These are phyloP conservation scores for Euspilapteryx auroguttella DNA, from an alignment of 2,888 invertebrate species.

Conservation along the genomic window DNA sequence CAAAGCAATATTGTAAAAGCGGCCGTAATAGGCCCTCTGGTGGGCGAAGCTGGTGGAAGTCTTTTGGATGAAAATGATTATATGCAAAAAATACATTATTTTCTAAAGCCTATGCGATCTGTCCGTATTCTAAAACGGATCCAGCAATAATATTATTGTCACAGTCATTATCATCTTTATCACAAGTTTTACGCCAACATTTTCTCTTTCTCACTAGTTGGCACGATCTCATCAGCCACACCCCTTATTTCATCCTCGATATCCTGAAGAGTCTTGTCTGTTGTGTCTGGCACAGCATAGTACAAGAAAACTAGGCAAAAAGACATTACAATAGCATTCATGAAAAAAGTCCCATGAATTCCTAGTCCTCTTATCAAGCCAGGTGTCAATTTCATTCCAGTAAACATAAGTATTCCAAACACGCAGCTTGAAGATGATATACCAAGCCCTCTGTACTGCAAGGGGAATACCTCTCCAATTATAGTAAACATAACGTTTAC, in stretches of 20 bases:
- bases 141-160: no score
- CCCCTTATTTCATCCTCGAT: constrained; percentile 1
- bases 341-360: background rate
- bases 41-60: no score
- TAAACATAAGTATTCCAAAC: background rate
- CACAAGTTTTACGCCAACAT: no score
- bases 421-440: background rate
- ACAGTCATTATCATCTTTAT: no score
- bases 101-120: no score
- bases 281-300: constrained; percentile 1
- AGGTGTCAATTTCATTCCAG: background rate
- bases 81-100: no score
- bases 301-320: background rate
- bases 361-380: background rate
- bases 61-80: no score
- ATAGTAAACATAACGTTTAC: background rate
- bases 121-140: no score
- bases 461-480: background rate
- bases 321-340: background rate
- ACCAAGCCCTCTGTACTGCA: background rate
- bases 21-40: no score
- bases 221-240: no score
- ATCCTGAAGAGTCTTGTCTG: background rate
- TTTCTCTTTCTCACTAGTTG: no score
- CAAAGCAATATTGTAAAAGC: no score